These are phyloP conservation scores for Dolichomitus sp. DNA, from an alignment of 2,888 invertebrate genomes.

Conservation along the genomic window DNA sequence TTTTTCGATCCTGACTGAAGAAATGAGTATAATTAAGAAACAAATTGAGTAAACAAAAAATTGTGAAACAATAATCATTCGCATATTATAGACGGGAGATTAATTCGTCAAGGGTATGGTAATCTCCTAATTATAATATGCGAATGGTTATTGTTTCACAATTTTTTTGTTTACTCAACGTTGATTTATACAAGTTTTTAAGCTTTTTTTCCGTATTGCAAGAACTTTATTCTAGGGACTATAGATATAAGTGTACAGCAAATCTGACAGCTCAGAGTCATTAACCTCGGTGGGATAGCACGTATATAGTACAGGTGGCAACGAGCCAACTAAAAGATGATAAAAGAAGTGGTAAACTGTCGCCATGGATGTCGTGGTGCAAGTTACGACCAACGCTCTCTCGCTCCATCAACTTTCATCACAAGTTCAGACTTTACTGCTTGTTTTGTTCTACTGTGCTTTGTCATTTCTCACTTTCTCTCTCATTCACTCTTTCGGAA, in stretches of 20 bases:
- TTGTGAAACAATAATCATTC: no score
- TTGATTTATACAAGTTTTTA: neutral
- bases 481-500: conserved; percentile 24
- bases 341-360: conserved; percentile 55
- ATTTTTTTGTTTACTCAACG: neutral
- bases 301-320: conserved; percentile 38
- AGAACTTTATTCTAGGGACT: neutral
- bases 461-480: conserved; percentile 45
- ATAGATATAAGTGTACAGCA: neutral
- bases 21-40: no score
- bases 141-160: no score
- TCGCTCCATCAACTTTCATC: conserved; percentile 60
- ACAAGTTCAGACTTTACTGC: conserved; percentile 34
- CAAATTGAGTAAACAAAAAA: no score
- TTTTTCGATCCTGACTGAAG: no score
- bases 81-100: no score
- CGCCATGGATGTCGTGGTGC: conserved; percentile 38
- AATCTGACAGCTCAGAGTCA: conserved; percentile 17
- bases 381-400: conserved; percentile 46
- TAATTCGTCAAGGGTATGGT: no score
- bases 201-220: neutral
- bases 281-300: conserved; percentile 33
- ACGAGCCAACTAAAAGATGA: conserved; percentile 54
- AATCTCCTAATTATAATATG: no score
- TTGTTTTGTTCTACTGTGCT: conserved; percentile 41